Percentiles rank a stretch among this genome's conserved stretches.
Evolutionary conservation across 2,113 vertebrate genomes (phyloP).

Genomic region (Anthoscopus minutus): DNA sequence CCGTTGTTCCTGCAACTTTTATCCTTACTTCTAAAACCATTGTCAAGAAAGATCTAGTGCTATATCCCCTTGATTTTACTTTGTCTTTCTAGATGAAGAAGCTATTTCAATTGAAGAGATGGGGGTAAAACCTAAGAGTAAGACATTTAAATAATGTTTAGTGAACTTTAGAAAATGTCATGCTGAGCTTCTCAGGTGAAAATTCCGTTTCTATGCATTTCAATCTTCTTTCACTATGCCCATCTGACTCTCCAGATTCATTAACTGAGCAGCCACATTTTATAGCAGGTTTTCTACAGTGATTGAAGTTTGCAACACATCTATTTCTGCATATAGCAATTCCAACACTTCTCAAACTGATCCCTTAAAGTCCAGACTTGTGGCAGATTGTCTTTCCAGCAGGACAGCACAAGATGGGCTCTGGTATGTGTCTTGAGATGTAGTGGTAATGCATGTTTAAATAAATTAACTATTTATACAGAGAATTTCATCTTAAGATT

Average conservation of each 20-base stretch:
- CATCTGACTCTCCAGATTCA: slow-evolving; percentile 62
- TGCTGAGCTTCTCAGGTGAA: slow-evolving; percentile 9
- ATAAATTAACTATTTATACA: slow-evolving; percentile 49
- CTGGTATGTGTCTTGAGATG: slow-evolving; percentile 11
- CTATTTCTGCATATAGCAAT: slow-evolving; percentile 61
- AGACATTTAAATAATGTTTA: neutral
- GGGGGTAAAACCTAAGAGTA: neutral
- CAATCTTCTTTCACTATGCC: slow-evolving; percentile 2
- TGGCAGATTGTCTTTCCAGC: slow-evolving; percentile 66
- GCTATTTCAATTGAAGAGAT: neutral
- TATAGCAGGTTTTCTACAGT: slow-evolving; percentile 55
- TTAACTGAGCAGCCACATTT: slow-evolving; percentile 67
- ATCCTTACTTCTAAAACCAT: neutral
- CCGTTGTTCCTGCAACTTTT: neutral
- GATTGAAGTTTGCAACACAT: slow-evolving; percentile 63
- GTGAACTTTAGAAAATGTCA: neutral
- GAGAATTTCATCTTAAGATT: neutral
- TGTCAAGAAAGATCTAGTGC: neutral
- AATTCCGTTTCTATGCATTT: slow-evolving; percentile 9
- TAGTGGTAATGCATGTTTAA: neutral
- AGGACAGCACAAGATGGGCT: slow-evolving; percentile 57
- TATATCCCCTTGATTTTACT: neutral
- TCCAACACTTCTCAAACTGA: slow-evolving; percentile 64
- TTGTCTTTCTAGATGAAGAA: neutral
- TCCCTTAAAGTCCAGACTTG: slow-evolving; percentile 62